A percentile compares a stretch with the other conserved stretches of the same genome.
These are phyloP conservation scores for Aphelocoma californica DNA, from an alignment of 2,797 vertebrate species.

Conservation along the genomic window DNA sequence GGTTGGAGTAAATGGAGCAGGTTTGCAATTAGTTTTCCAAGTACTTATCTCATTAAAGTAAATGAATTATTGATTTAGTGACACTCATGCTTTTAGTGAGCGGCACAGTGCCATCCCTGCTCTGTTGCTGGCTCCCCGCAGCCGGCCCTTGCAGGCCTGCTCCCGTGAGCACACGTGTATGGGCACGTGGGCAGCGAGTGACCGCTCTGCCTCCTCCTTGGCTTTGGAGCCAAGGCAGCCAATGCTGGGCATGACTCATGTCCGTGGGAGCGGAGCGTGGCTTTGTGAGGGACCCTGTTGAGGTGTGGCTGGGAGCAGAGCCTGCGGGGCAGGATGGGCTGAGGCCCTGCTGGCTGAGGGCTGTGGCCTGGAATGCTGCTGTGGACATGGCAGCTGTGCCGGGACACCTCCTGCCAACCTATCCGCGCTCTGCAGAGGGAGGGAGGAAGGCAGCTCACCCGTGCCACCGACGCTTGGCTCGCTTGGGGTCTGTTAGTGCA, in stretches of 20 bases:
- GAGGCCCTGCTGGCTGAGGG: neutral
- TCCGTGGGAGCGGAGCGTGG: neutral
- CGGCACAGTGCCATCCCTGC: conserved; percentile 82
- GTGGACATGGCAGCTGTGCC: fast-evolving
- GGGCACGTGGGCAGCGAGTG: fast-evolving
- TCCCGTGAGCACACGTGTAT: neutral
- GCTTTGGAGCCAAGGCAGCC: neutral
- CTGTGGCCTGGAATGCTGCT: neutral
- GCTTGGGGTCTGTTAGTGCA: fast-evolving
- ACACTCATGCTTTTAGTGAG: conserved; percentile 93
- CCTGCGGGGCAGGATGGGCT: fast-evolving
- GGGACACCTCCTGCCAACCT: neutral
- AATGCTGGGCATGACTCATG: fast-evolving
- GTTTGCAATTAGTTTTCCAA: conserved; percentile 94
- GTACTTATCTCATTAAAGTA: conserved; percentile 99
- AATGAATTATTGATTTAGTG: conserved; percentile 98
- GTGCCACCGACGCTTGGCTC: fast-evolving
- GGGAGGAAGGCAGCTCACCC: neutral
- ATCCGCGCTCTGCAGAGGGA: fast-evolving
- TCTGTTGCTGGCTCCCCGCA: conserved; percentile 74
- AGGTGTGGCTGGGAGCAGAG: neutral
- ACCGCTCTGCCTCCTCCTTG: conserved; percentile 28
- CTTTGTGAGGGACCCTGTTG: neutral
- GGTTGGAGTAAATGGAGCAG: conserved; percentile 88
- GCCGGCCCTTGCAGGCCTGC: conserved; percentile 25